phyloP scores from a whole-genome alignment of 2,888 invertebrate genomes.

The Leptinotarsa juncta region DNA sequence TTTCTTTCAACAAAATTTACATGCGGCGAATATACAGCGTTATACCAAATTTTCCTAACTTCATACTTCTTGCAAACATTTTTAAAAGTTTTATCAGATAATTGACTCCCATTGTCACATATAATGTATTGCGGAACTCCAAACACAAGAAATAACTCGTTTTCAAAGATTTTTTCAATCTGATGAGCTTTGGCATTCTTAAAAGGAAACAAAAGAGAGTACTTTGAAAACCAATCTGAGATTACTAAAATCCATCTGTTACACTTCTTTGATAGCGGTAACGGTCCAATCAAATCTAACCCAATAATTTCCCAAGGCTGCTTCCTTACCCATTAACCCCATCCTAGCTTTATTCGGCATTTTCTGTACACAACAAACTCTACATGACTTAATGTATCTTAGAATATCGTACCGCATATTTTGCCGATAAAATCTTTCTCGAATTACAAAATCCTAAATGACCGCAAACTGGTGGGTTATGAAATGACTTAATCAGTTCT shows the following conservation, averaged over 20 bases:
- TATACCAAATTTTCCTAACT: not conserved
- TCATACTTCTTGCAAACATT: not conserved
- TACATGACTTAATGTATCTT: conserved; percentile 39
- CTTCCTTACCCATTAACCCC: conserved; percentile 32
- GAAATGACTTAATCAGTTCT: conserved; percentile 36
- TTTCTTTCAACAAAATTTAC: not conserved
- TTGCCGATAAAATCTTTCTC: conserved; percentile 46
- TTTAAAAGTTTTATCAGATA: not conserved
- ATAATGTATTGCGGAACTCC: not conserved
- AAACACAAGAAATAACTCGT: not conserved
- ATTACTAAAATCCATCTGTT: not conserved
- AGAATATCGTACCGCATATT: conserved; percentile 42
- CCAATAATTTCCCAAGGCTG: conserved; percentile 41
- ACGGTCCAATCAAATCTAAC: not conserved
- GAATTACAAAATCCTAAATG: conserved; percentile 48
- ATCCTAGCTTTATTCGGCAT: conserved; percentile 25
- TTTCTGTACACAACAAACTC: conserved; percentile 47
- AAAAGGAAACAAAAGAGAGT: not conserved
- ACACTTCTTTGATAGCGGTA: not conserved
- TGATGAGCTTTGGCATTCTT: not conserved
- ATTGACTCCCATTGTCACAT: not conserved
- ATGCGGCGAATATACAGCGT: not conserved
- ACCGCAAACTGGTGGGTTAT: conserved; percentile 39
- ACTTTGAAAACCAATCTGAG: not conserved
- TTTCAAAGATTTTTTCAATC: not conserved